Percentiles rank a stretch among this genome's conserved stretches.
These are phyloP conservation scores for Megaceryle alcyon DNA, from an alignment of 2,797 vertebrate genomes.

Conservation along the genomic window DNA sequence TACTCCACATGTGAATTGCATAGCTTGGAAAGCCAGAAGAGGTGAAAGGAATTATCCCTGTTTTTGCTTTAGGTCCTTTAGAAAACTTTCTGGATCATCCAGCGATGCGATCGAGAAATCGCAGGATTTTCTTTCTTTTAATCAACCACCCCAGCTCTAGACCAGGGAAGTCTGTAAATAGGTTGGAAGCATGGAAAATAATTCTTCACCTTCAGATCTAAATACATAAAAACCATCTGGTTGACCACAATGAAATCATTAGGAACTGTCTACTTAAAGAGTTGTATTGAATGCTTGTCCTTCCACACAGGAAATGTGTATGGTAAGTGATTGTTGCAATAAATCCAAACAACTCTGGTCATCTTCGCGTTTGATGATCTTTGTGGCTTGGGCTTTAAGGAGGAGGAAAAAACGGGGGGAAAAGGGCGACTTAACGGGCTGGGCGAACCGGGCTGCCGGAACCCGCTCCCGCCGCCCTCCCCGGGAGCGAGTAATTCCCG, in stretches of 20 bases:
- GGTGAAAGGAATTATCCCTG: slow-evolving; percentile 31
- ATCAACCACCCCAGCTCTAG: slow-evolving; percentile 1
- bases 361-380: slow-evolving; percentile 59
- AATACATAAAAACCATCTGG: slow-evolving; percentile 74
- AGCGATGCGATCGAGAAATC: slow-evolving; percentile 40
- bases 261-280: slow-evolving; percentile 72
- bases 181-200: slow-evolving; percentile 66
- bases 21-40: slow-evolving; percentile 26
- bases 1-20: not conserved
- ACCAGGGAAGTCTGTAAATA: slow-evolving; percentile 71
- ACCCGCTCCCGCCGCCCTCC: not conserved
- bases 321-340: slow-evolving; percentile 74
- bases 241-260: slow-evolving; percentile 76
- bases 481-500: not conserved
- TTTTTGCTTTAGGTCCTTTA: slow-evolving; percentile 56
- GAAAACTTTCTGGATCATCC: slow-evolving; percentile 65
- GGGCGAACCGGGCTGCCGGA: not conserved
- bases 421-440: not conserved
- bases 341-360: slow-evolving; percentile 68
- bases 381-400: slow-evolving; percentile 22
- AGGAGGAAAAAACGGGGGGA: not conserved
- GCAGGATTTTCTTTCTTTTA: slow-evolving; percentile 63
- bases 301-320: slow-evolving; percentile 75
- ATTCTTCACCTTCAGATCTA: slow-evolving; percentile 75
- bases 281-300: slow-evolving; percentile 70